Evolutionary conservation across 2,113 vertebrate genomes (phyloP).

Genomic region (Heterotis niloticus): DNA sequence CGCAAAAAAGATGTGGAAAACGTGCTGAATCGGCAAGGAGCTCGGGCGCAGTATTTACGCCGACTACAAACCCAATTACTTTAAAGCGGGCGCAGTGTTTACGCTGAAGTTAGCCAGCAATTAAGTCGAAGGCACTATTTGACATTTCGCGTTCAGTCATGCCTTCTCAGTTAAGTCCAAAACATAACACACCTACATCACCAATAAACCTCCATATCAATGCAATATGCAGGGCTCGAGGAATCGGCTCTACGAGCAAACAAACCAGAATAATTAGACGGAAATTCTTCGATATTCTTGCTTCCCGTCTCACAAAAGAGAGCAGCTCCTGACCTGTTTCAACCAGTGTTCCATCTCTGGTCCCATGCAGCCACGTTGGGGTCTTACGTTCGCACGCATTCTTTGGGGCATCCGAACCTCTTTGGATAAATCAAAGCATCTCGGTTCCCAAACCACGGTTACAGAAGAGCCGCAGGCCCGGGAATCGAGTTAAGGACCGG

Average conservation of each 20-base stretch:
- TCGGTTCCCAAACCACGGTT: not conserved
- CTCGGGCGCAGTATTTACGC: constrained; percentile 59
- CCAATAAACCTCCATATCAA: not conserved
- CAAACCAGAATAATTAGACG: not conserved
- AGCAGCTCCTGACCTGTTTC: not conserved
- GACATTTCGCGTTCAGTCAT: constrained; percentile 35
- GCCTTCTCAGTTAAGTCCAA: too few species aligned
- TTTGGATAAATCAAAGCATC: not conserved
- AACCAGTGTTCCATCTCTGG: not conserved
- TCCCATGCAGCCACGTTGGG: not conserved
- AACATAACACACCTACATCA: not conserved
- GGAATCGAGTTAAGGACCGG: not conserved
- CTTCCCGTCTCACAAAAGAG: not conserved
- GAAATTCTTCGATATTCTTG: not conserved
- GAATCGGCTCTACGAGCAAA: not conserved
- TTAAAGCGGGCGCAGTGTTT: constrained; percentile 60
- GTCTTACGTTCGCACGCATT: not conserved
- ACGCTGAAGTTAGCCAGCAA: constrained; percentile 56
- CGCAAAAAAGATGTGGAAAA: constrained; percentile 25
- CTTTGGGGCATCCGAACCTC: not conserved
- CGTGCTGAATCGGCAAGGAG: constrained; percentile 45
- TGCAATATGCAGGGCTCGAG: not conserved
- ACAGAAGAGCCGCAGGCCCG: not conserved
- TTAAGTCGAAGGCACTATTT: constrained; percentile 50
- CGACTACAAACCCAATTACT: constrained; percentile 60